These are phyloP conservation scores for Stegostoma tigrinum DNA, from an alignment of 2,113 vertebrate species.

Conservation along the genomic window DNA sequence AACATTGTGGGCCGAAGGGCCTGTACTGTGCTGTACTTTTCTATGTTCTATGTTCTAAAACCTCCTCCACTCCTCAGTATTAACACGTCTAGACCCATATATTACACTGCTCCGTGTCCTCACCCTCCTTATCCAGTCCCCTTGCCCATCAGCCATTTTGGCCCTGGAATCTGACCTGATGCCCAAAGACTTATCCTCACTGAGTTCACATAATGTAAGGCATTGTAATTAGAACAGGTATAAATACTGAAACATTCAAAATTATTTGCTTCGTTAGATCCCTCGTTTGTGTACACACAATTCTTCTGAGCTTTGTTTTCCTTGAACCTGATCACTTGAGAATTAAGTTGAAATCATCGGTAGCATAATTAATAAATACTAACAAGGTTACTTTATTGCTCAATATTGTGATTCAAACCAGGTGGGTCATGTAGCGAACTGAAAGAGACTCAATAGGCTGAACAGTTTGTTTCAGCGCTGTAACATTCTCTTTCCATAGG, in stretches of 20 bases:
- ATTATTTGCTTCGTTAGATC: background rate
- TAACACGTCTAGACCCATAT: too few species aligned
- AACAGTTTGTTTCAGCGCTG: background rate
- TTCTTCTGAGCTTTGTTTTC: background rate
- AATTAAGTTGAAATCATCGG: background rate
- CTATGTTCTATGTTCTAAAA: too few species aligned
- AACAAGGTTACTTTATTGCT: background rate
- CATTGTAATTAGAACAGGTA: background rate
- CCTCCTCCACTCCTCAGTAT: too few species aligned
- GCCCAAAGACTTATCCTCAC: background rate
- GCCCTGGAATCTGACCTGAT: background rate
- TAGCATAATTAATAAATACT: background rate
- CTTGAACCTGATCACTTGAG: background rate
- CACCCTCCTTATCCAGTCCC: background rate
- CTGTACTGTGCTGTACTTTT: too few species aligned
- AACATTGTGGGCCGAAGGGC: too few species aligned
- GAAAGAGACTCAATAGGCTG: background rate
- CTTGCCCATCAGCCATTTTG: background rate
- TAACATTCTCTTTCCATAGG: background rate
- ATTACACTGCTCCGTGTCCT: background rate
- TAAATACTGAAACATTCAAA: background rate
- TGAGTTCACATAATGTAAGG: background rate
- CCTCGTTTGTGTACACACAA: background rate
- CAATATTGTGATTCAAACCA: background rate
- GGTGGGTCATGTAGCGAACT: background rate